Base-by-base conservation (phyloP, 2,888 invertebrate genomes). In the Agapostemon virescens region DNA sequence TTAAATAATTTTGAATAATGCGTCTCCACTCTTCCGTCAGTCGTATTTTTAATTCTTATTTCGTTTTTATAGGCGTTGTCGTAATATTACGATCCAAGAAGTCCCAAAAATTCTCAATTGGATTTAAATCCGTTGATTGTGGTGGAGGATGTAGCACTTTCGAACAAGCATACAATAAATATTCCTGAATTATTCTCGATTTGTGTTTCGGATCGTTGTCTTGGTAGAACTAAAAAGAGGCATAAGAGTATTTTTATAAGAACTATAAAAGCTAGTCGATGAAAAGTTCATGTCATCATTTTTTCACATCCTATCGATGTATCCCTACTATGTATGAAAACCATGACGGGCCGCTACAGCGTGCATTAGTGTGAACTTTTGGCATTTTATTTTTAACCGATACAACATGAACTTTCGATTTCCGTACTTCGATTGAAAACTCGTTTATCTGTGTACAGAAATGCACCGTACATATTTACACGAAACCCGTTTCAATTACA, bases 371-470 rank as follows among this genome's bases (percentile, higher is more conserved):
- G 6, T 55, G 33, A 33, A 66, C 69, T 75, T 81, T 72, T 42
- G 55, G 33, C 38, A 61, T 68, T 79, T 81, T 61, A 74, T 81
- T 81, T 81, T 75, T 42, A 70, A 64, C 40, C 42, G 66, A 42
- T 45, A 69, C n/a, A 23, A 38, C 52, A n/a, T 33, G 45, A 67
- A 42, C 71, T 69, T 64, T 79, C 80, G 79, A 81, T 75, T 79
- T 74, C 74, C 64, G 81, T 52, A 13, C 20, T 13, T 49, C 69
- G 63, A 81, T 79, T 79, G 81, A 79, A 81, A 79, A 71, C 74
- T 79, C 75, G 74, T 81, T 81, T 75, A 75, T 75, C 75, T 72
- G 74, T n/a, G 5, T 38, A 23, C 36, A 63, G 72, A 73, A 80
- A 78, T 20, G 55, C 20, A 20, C 23, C 26, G 40, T 69, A 63